phyloP scores from a whole-genome alignment of 2,113 vertebrate species.

The Desmodus rotundus region DNA sequence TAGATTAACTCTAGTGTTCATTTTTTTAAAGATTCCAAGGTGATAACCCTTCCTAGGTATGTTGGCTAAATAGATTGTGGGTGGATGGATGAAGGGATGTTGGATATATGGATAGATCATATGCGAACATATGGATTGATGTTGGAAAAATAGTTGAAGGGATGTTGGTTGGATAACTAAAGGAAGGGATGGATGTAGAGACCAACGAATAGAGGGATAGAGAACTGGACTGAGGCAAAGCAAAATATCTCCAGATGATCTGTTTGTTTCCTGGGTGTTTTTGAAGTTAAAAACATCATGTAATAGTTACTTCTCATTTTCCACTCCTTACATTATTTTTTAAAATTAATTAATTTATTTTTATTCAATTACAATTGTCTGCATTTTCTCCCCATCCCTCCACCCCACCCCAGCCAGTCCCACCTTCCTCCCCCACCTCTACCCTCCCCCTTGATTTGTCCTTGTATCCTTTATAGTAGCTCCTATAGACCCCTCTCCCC shows the following conservation, averaged over 20 bases:
- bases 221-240: neutral
- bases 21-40: slow-evolving; percentile 21
- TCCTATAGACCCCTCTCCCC: too few relatives aligned
- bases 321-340: neutral
- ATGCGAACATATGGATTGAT: neutral
- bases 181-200: neutral
- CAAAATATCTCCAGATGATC: too few relatives aligned
- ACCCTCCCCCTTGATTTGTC: too few relatives aligned
- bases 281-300: neutral
- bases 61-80: neutral
- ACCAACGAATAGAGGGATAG: neutral
- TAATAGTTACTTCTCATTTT: neutral
- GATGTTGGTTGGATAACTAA: neutral
- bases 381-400: too few relatives aligned
- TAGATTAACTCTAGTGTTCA: neutral
- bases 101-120: neutral
- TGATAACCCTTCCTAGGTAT: neutral
- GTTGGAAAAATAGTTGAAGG: neutral
- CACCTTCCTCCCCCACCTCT: too few relatives aligned
- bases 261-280: too few relatives aligned
- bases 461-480: too few relatives aligned
- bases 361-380: too few relatives aligned
- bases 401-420: too few relatives aligned
- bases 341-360: too few relatives aligned
- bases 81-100: neutral